These are phyloP conservation scores for Chaetogeoica ovagalla DNA, from an alignment of 2,888 invertebrate genomes.

Conservation along the genomic window DNA sequence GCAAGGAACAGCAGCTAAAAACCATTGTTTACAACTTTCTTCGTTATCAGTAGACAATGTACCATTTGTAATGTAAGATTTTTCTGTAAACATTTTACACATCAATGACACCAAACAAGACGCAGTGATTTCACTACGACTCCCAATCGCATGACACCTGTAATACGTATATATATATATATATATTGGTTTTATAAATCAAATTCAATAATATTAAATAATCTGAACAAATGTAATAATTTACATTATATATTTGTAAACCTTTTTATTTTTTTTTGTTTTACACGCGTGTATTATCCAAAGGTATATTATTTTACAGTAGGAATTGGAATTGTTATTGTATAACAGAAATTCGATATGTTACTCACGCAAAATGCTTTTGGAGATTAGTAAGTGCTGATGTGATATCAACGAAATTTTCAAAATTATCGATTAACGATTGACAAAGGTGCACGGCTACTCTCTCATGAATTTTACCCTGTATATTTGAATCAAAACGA, in stretches of 20 bases:
- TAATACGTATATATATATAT: neutral
- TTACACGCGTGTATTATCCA: no score
- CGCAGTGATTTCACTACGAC: slow-evolving; percentile 37
- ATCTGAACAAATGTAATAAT: no score
- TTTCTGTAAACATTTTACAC: slow-evolving; percentile 1
- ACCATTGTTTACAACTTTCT: slow-evolving; percentile 45
- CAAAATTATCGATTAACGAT: slow-evolving; percentile 16
- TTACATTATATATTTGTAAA: no score
- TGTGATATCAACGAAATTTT: neutral
- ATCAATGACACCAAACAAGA: slow-evolving; percentile 18
- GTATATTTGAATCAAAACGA: slow-evolving; percentile 44
- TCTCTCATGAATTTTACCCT: slow-evolving; percentile 43
- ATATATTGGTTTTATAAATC: no score
- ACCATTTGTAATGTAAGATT: neutral
- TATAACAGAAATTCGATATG: neutral
- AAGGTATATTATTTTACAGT: no score
- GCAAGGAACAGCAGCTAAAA: slow-evolving; percentile 21
- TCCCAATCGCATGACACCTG: slow-evolving; percentile 27
- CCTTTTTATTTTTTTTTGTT: no score
- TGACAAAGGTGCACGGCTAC: slow-evolving; percentile 39
- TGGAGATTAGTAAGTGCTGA: slow-evolving; percentile 18
- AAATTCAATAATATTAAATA: no score
- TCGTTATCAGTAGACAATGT: slow-evolving; percentile 13
- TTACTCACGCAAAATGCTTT: slow-evolving; percentile 37
- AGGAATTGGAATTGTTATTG: no score